Base-by-base conservation (phyloP, 2,113 vertebrate species). In the Nanorana parkeri region DNA sequence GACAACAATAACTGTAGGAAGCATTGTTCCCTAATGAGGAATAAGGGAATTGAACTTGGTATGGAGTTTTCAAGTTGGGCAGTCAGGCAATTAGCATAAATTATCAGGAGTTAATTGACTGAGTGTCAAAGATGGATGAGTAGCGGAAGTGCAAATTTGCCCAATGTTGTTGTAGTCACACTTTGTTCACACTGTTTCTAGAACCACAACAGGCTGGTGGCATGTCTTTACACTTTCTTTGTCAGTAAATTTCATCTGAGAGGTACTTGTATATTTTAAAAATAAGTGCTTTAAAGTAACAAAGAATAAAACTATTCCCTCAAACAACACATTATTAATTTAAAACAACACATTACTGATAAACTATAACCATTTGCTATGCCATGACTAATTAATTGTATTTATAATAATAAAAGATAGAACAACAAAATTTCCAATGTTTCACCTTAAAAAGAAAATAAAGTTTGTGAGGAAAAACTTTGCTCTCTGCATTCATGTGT, bases 61-160 rank as follows among this genome's bases (percentile, higher is more conserved):
- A 24, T 16, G 47, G 21, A 19, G 16, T 54, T 16, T 51, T 54
- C 51, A 54, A 13, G 17, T 17, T 36, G 23, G 4, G 24, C 24
- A 24, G 47, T 26, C 24, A 71, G 52, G 41, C 68, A 71, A 54
- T 71, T 52, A 71, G 21, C 68, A 71, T 71, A 71, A 71, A 71
- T 71, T 71, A 71, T 71, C 41, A 71, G 47, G 68, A 52, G 47
- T 54, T 52, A 54, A 71, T 71, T 26, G 21, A 24, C 17, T 19
- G 68, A 2, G 41, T 68, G 41, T 47, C 67, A 51, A n/a, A 21
- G 41, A 47, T 71, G 41, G n/a, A 52, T 17, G 36, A 26, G 68
- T 52, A 54, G 16, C 68, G 54, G n/a, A 71, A 41, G 47, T 71
- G 23, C 23, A 71, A 71, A 71, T 71, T 54, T 54, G 15, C 26